phyloP scores from a whole-genome alignment of 1,140 invertebrate genomes.

The Aphidius ervi region DNA sequence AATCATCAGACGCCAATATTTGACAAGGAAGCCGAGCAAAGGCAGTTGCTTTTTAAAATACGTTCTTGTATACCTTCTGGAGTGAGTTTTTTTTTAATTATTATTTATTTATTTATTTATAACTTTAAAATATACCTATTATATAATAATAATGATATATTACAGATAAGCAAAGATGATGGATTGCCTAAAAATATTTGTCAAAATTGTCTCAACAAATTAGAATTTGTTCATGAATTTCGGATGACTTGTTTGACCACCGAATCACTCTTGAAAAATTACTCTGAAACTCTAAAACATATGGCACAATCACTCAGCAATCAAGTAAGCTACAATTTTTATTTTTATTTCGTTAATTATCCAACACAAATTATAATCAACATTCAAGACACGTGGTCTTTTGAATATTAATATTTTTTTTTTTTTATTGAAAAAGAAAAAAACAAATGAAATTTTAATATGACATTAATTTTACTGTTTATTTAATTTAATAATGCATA shows the following conservation, averaged over 20 bases:
- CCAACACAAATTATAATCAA: slow-evolving; percentile 18
- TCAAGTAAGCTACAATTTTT: slow-evolving; percentile 51
- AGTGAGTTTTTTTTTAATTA: slow-evolving; percentile 51
- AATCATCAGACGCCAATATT: slow-evolving; percentile 64
- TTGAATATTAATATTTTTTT: slow-evolving; percentile 3
- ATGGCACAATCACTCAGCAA: slow-evolving; percentile 62
- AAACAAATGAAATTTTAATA: not conserved
- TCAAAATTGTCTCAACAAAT: slow-evolving; percentile 60
- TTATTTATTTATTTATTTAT: not conserved
- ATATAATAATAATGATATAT: slow-evolving; percentile 5
- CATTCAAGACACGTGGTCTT: slow-evolving; percentile 1
- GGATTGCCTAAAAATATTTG: slow-evolving; percentile 68
- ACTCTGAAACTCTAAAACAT: slow-evolving; percentile 63
- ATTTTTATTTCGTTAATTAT: slow-evolving; percentile 16
- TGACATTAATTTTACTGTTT: not conserved
- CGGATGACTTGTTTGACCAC: slow-evolving; percentile 60
- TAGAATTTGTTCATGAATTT: slow-evolving; percentile 68
- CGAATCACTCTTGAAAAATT: slow-evolving; percentile 63
- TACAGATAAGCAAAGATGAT: slow-evolving; percentile 66
- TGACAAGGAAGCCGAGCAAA: slow-evolving; percentile 65
- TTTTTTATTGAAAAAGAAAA: not conserved
- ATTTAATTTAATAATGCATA: too few species aligned
- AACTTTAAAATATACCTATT: too few species aligned
- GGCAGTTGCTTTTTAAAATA: slow-evolving; percentile 66
- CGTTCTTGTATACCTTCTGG: slow-evolving; percentile 62